Conservation (phyloP, 2,888 invertebrate genomes). For the Rhodophaea formosa region DNA sequence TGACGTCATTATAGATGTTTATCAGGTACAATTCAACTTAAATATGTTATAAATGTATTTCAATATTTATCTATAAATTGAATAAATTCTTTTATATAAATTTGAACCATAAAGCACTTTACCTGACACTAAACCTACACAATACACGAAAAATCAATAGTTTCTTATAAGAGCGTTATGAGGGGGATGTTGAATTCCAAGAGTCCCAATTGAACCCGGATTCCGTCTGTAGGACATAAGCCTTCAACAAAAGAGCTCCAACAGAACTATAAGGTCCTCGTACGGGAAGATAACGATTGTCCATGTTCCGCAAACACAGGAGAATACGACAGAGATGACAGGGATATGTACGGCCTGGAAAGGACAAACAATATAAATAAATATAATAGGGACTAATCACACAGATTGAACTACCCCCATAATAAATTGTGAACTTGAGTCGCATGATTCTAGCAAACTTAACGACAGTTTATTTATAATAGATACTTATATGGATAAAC, state of each 20-base stretch:
- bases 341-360: not conserved
- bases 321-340: not conserved
- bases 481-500: no score
- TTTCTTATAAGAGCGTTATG: not conserved
- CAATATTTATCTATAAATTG: no score
- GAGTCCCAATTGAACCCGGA: conserved; percentile 5
- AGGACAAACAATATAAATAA: not conserved
- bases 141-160: conserved; percentile 5
- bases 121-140: not conserved
- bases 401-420: no score
- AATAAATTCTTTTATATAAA: no score
- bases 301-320: conserved; percentile 33
- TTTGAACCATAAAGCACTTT: no score
- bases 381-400: no score
- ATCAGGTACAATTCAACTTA: no score
- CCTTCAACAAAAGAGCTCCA: conserved; percentile 36
- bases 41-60: no score
- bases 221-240: conserved; percentile 29
- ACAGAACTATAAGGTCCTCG: conserved; percentile 28
- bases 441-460: no score
- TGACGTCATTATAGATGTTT: no score
- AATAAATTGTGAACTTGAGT: no score
- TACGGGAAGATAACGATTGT: conserved; percentile 40
- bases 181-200: not conserved
- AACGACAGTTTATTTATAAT: no score